Conservation (phyloP, 2,797 vertebrate species). For the Allobates femoralis region DNA sequence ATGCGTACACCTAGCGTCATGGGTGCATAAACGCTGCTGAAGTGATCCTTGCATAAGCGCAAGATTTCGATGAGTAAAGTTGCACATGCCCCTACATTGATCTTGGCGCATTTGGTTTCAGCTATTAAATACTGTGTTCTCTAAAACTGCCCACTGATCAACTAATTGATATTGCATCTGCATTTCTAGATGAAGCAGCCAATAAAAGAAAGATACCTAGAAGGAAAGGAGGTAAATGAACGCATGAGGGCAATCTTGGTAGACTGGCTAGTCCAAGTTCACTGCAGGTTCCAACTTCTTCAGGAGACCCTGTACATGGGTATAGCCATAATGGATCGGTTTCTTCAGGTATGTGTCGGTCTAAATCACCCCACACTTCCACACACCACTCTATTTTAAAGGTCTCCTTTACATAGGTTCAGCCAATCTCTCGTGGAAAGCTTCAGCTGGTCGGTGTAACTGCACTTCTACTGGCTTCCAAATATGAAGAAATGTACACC, state of each 20-base stretch:
- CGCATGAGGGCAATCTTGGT: slow-evolving; percentile 89
- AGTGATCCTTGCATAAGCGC: no score
- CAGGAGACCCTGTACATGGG: slow-evolving; percentile 95
- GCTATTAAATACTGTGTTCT: no score
- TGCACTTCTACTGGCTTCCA: slow-evolving; percentile 89
- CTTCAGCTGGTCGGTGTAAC: slow-evolving; percentile 93
- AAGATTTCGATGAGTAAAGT: no score
- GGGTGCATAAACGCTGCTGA: no score
- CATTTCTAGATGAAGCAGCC: slow-evolving; percentile 80
- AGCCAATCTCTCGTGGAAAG: slow-evolving; percentile 85
- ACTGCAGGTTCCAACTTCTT: slow-evolving; percentile 89
- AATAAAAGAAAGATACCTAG: slow-evolving; percentile 80
- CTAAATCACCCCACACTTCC: no score
- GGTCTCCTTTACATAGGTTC: slow-evolving; percentile 72
- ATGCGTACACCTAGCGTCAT: no score
- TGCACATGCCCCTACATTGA: no score
- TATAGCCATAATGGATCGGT: slow-evolving; percentile 89
- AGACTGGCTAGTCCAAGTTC: slow-evolving; percentile 96
- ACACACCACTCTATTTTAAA: not conserved
- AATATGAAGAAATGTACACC: slow-evolving; percentile 91
- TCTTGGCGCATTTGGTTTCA: no score
- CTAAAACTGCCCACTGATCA: not conserved
- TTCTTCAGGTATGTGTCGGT: slow-evolving; percentile 82
- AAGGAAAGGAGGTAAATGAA: slow-evolving; percentile 83
- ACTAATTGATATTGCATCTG: not conserved